phyloP scores from a whole-genome alignment of 2,888 invertebrate genomes.

The Cephus pulcher region DNA sequence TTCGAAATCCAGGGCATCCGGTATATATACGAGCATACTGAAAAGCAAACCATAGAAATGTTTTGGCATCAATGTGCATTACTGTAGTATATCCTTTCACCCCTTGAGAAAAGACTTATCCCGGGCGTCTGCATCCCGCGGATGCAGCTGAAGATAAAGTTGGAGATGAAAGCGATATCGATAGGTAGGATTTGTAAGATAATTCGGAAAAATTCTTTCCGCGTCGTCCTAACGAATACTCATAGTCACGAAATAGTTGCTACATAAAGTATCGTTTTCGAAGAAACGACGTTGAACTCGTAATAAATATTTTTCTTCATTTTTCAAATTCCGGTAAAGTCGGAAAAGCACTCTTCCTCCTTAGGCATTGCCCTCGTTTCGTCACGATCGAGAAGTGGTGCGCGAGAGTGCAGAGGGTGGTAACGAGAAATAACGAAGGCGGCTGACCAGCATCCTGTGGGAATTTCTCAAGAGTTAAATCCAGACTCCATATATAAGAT shows the following conservation, averaged over 20 bases:
- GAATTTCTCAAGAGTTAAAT: background rate
- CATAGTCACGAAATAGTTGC: background rate
- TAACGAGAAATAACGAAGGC: background rate
- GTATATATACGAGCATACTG: background rate
- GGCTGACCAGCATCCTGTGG: background rate
- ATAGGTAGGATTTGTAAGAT: background rate
- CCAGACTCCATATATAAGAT: background rate
- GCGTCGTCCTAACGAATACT: background rate
- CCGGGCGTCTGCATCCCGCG: background rate
- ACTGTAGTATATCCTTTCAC: background rate
- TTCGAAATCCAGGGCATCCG: background rate
- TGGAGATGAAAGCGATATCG: background rate
- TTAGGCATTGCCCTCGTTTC: background rate
- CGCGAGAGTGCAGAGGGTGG: background rate
- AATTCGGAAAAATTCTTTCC: background rate
- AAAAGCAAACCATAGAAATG: background rate
- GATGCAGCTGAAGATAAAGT: background rate
- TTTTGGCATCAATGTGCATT: background rate
- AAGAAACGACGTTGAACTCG: background rate
- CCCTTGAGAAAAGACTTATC: background rate
- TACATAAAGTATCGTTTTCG: background rate
- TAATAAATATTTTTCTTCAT: background rate
- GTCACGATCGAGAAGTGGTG: background rate
- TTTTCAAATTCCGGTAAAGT: background rate
- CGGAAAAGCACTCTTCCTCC: background rate